These are phyloP conservation scores for Perodicticus potto DNA, from an alignment of 2,797 vertebrate species.

Conservation along the genomic window DNA sequence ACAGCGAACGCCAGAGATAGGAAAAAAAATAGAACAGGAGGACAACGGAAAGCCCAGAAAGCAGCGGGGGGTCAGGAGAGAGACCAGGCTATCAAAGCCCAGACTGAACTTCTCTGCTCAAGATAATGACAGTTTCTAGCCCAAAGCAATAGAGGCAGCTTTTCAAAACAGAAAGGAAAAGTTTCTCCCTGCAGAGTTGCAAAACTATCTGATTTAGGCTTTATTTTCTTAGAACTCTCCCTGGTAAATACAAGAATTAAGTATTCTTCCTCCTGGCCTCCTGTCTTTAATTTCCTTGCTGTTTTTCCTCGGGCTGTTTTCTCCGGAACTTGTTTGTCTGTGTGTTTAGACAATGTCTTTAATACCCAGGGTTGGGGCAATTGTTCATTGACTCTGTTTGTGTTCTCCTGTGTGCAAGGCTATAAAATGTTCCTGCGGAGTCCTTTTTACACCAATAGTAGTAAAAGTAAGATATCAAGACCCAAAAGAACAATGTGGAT, in stretches of 20 bases:
- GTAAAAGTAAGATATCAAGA: background rate
- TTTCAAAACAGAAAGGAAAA: background rate
- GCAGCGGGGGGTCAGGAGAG: background rate
- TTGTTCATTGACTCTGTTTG: background rate
- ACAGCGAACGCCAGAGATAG: background rate
- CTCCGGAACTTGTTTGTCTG: background rate
- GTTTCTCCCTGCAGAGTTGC: background rate
- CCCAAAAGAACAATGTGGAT: background rate
- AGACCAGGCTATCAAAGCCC: background rate
- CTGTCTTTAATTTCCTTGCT: background rate
- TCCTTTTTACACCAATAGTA: background rate
- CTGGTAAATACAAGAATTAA: background rate
- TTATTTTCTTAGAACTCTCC: slow-evolving; percentile 14
- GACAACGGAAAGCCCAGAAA: background rate
- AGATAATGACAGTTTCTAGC: background rate
- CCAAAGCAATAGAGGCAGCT: background rate
- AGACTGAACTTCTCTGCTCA: background rate
- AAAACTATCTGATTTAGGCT: background rate
- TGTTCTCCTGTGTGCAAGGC: background rate
- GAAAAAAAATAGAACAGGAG: background rate
- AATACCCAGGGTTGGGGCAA: background rate
- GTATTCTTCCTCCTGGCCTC: background rate
- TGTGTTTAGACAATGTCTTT: background rate
- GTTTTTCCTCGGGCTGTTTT: background rate
- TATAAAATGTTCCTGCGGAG: background rate